Evolutionary conservation across 2,888 invertebrate species (phyloP).

Genomic region (Hoplodrina ambigua): DNA sequence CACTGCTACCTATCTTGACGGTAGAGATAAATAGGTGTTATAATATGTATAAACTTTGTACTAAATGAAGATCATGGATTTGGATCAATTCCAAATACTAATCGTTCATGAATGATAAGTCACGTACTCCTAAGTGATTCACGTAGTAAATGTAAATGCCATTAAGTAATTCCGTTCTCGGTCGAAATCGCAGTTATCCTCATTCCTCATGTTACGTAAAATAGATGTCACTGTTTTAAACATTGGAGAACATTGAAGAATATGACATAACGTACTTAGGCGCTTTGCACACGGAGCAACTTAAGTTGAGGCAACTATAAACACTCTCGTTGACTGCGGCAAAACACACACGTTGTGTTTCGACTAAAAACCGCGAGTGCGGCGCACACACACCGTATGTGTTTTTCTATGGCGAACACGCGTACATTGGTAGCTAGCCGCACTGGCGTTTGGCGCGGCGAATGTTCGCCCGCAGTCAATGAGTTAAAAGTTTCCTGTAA

Average conservation of each 20-base stretch:
- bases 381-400: no score
- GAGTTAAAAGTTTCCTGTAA: no score
- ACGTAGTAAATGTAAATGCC: background rate
- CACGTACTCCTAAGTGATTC: background rate
- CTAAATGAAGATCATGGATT: constrained; percentile 14
- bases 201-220: background rate
- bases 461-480: no score
- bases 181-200: background rate
- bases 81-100: constrained; percentile 8
- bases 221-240: background rate
- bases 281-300: no score
- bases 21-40: background rate
- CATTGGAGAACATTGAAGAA: constrained; percentile 5
- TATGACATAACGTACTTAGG: background rate
- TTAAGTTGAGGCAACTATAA: no score
- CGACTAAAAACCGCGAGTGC: no score
- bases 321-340: no score
- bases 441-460: no score
- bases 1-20: background rate
- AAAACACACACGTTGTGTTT: no score
- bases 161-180: background rate
- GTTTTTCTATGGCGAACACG: no score
- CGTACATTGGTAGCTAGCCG: no score
- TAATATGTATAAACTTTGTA: background rate
- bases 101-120: constrained; percentile 9